phyloP scores from a whole-genome alignment of 2,888 invertebrate genomes.

The Elysia crispata region DNA sequence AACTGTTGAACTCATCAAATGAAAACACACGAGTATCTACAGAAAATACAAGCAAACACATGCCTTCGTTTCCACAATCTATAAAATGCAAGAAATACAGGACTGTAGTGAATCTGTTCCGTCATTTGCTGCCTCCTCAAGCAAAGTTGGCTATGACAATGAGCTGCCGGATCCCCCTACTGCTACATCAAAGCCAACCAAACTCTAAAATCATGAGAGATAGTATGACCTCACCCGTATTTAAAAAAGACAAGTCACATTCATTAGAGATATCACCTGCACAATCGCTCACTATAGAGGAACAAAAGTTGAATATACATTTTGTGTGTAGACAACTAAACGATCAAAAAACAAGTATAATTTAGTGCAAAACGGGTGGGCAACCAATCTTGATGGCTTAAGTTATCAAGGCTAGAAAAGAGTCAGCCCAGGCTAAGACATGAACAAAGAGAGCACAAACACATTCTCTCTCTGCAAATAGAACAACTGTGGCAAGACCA shows the following conservation, averaged over 20 bases:
- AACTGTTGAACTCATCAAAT: background rate
- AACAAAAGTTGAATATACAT: too few species aligned
- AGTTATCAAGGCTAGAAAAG: background rate
- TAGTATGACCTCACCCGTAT: background rate
- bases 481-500: background rate
- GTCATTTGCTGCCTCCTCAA: too few species aligned
- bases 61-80: background rate
- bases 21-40: background rate
- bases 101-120: too few species aligned
- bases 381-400: background rate
- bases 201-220: background rate
- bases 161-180: background rate
- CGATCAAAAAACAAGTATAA: background rate
- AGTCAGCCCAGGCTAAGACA: background rate
- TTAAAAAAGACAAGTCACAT: background rate
- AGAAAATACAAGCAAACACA: background rate
- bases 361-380: background rate
- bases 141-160: background rate
- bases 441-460: background rate
- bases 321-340: background rate
- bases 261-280: background rate
- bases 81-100: too few species aligned
- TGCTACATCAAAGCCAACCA: slow-evolving; percentile 1
- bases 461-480: background rate
- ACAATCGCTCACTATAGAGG: background rate